Conservation (phyloP, 2,113 vertebrate genomes). For the Dromaius novaehollandiae region DNA sequence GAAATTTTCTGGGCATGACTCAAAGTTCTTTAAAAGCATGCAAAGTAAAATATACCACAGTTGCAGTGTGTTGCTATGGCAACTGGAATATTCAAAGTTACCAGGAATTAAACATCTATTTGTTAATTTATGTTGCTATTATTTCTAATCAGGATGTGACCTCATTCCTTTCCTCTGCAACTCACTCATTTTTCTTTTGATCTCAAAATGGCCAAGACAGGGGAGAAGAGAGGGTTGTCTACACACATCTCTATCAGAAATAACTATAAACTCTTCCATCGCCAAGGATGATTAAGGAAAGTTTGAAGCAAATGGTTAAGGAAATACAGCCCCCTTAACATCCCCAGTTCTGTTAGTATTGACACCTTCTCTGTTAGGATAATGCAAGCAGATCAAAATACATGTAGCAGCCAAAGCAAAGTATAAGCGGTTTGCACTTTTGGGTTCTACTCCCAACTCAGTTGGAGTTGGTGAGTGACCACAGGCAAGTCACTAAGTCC, state of each 20-base stretch:
- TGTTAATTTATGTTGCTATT: background rate
- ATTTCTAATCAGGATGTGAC: background rate
- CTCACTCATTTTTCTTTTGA: background rate
- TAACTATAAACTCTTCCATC: background rate
- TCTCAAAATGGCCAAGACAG: background rate
- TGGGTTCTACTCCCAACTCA: background rate
- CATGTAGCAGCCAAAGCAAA: background rate
- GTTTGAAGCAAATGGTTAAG: background rate
- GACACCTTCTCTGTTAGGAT: background rate
- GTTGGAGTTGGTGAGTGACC: background rate
- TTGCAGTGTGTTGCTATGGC: constrained; percentile 9
- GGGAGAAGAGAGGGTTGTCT: background rate
- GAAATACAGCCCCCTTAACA: background rate
- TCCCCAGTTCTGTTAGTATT: background rate
- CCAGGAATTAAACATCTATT: background rate
- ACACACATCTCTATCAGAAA: background rate
- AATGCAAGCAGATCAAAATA: background rate
- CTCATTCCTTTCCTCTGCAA: background rate
- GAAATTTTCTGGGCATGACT: constrained; percentile 25
- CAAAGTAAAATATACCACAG: constrained; percentile 6
- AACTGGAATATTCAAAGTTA: constrained; percentile 33
- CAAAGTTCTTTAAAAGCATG: constrained; percentile 35
- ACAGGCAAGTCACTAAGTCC: background rate
- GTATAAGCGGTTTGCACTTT: background rate
- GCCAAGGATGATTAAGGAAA: background rate